phyloP scores from a whole-genome alignment of 1,140 invertebrate genomes.

The Orius insidiosus region DNA sequence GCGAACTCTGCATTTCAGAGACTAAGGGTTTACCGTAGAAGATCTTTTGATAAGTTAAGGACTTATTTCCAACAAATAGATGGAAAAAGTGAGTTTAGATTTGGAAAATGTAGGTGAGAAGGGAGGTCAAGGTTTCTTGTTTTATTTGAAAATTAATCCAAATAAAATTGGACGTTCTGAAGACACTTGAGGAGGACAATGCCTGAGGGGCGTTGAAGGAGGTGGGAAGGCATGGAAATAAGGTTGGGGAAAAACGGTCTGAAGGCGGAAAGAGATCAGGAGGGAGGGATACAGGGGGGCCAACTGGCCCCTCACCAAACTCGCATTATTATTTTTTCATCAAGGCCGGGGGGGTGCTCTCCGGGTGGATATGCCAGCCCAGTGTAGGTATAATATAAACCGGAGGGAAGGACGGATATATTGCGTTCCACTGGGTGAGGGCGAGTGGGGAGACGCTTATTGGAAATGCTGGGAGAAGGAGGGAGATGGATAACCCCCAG shows the following conservation, averaged over 20 bases:
- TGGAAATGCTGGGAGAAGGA: slow-evolving; percentile 12
- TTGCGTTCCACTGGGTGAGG: slow-evolving; percentile 6
- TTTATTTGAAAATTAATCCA: no score
- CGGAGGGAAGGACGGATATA: slow-evolving; percentile 10
- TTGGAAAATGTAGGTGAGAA: no score
- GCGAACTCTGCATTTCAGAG: no score
- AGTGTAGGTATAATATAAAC: slow-evolving; percentile 12
- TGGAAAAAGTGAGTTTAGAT: no score
- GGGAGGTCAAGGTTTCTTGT: no score
- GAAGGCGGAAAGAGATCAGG: not conserved
- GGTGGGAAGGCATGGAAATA: slow-evolving; percentile 8
- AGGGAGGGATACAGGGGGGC: not conserved
- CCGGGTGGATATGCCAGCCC: slow-evolving; percentile 11
- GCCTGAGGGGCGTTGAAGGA: not conserved
- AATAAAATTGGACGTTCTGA: not conserved
- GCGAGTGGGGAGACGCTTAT: slow-evolving; percentile 8
- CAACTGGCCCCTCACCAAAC: slow-evolving; percentile 12
- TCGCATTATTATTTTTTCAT: slow-evolving; percentile 16
- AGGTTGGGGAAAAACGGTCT: slow-evolving; percentile 1
- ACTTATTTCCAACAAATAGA: no score
- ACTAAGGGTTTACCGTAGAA: no score
- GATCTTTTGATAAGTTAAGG: no score
- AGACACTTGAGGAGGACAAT: slow-evolving; percentile 7
- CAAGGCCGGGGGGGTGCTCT: slow-evolving; percentile 7
- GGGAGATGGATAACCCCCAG: slow-evolving; percentile 12